These are phyloP conservation scores for Dryobates pubescens DNA, from an alignment of 2,797 vertebrate species.

Conservation along the genomic window DNA sequence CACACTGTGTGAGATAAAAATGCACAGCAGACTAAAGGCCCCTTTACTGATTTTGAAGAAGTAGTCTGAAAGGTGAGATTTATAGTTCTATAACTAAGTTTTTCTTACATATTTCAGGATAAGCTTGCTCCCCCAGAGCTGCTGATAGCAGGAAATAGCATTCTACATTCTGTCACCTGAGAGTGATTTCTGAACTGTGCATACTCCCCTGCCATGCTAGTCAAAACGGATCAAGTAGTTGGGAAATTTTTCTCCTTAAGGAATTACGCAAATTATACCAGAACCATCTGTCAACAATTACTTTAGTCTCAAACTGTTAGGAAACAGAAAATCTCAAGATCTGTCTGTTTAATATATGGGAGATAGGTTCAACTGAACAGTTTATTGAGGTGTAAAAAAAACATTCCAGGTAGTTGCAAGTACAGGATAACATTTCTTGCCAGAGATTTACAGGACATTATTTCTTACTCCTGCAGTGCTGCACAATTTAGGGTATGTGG, in stretches of 20 bases:
- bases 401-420: not conserved
- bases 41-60: not conserved
- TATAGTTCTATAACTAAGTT: constrained; percentile 3
- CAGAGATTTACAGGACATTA: not conserved
- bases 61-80: not conserved
- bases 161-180: not conserved
- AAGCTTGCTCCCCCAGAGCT: not conserved
- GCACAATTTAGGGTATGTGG: not conserved
- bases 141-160: not conserved
- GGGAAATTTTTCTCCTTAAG: not conserved
- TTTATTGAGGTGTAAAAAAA: not conserved
- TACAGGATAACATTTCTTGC: not conserved
- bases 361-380: not conserved
- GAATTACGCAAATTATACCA: not conserved
- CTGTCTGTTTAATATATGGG: not conserved
- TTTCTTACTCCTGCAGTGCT: not conserved
- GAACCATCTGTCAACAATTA: not conserved
- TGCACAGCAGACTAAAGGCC: not conserved
- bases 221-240: not conserved
- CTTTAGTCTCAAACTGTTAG: not conserved
- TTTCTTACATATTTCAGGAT: not conserved
- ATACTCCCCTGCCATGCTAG: not conserved
- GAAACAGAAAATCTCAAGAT: not conserved
- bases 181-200: not conserved
- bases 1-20: not conserved